Conservation (phyloP, 2,113 vertebrate species). For the Paratilapia polleni region DNA sequence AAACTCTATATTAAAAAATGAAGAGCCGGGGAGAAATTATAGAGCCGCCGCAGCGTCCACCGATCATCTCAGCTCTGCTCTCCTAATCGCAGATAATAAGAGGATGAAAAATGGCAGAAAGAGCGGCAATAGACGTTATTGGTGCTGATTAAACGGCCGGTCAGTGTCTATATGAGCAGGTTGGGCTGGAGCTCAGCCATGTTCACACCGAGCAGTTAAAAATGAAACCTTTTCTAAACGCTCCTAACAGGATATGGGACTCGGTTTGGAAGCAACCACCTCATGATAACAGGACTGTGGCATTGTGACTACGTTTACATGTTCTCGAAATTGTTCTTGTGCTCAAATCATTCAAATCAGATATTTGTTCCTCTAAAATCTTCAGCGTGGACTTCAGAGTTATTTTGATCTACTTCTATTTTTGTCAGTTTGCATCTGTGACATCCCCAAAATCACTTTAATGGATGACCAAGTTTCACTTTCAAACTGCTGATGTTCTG, state of each 20-base stretch:
- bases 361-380: background rate
- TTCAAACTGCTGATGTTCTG: background rate
- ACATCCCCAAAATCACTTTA: background rate
- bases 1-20: constrained; percentile 55
- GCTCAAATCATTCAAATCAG: background rate
- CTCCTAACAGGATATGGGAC: background rate
- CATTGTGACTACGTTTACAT: background rate
- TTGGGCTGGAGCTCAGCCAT: background rate
- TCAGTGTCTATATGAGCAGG: background rate
- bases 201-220: background rate
- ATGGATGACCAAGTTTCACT: background rate
- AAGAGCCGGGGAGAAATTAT: constrained; percentile 24
- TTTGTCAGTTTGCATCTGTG: background rate
- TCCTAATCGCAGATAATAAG: constrained; percentile 46
- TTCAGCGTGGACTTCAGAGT: background rate
- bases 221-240: background rate
- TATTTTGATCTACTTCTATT: background rate
- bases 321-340: background rate
- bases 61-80: constrained; percentile 26
- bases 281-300: background rate
- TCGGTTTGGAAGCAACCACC: too few species aligned
- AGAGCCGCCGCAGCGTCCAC: constrained; percentile 15
- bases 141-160: constrained; percentile 2
- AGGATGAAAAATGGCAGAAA: constrained; percentile 33
- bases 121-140: constrained; percentile 6